phyloP scores from a whole-genome alignment of 2,888 invertebrate species.

The Tanytarsus gracilentus region DNA sequence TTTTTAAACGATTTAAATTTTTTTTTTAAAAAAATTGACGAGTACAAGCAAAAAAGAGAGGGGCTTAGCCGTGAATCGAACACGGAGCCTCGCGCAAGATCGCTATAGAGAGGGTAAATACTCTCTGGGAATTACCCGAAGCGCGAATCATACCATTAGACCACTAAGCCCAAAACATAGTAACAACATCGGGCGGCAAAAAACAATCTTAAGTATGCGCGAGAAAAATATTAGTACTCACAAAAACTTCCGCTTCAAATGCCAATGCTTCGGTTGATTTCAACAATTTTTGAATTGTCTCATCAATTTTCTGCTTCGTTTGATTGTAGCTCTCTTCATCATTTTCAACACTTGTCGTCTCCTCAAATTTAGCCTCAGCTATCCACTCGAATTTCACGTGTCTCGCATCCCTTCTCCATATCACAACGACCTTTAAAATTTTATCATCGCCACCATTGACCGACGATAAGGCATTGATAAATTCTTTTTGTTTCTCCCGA shows the following conservation, averaged over 20 bases:
- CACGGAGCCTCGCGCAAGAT: slow-evolving; percentile 61
- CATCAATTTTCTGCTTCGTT: slow-evolving; percentile 62
- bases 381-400: slow-evolving; percentile 87
- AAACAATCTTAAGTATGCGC: not conserved
- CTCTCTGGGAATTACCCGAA: too few species aligned
- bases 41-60: slow-evolving; percentile 31
- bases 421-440: slow-evolving; percentile 69
- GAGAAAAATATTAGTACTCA: slow-evolving; percentile 35
- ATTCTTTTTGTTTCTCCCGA: slow-evolving; percentile 58
- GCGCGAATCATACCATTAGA: slow-evolving; percentile 61
- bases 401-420: slow-evolving; percentile 82
- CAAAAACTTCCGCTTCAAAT: slow-evolving; percentile 71
- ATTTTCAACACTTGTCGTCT: slow-evolving; percentile 36
- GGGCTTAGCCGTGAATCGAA: slow-evolving; percentile 60
- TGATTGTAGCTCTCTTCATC: slow-evolving; percentile 52
- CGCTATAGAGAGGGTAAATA: too few species aligned
- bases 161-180: slow-evolving; percentile 48
- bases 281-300: slow-evolving; percentile 60
- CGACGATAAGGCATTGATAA: slow-evolving; percentile 53
- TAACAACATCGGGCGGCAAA: not conserved
- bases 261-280: slow-evolving; percentile 64
- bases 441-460: slow-evolving; percentile 56
- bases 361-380: slow-evolving; percentile 39
- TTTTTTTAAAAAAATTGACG: slow-evolving; percentile 16
- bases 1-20: not conserved